Evolutionary conservation across 1,140 invertebrate species (phyloP).

Genomic region (Helicoverpa zea): DNA sequence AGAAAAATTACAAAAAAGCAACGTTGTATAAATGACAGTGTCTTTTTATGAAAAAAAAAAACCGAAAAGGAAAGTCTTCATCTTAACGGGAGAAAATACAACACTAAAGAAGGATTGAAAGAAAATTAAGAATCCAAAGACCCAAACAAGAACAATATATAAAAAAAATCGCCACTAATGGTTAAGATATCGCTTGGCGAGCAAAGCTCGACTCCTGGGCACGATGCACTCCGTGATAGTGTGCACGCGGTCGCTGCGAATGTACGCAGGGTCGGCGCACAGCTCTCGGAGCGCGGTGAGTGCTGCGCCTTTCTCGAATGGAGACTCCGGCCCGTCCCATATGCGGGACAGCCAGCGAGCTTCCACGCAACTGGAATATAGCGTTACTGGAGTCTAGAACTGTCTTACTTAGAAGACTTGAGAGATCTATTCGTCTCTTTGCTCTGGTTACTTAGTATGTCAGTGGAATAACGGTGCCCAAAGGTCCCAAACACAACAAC

Average conservation of each 20-base stretch:
- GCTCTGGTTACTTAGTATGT: not conserved
- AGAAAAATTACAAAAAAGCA: too few species aligned
- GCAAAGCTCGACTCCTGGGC: constrained; percentile 68
- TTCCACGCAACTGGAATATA: constrained; percentile 72
- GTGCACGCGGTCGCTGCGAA: constrained; percentile 73
- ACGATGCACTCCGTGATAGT: constrained; percentile 69
- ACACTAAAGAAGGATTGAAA: too few species aligned
- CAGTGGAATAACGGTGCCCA: too few species aligned
- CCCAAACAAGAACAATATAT: not conserved
- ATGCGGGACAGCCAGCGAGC: constrained; percentile 76
- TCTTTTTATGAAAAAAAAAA: too few species aligned
- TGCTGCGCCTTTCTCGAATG: constrained; percentile 56
- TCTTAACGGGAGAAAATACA: too few species aligned
- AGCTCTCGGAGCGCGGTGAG: constrained; percentile 61
- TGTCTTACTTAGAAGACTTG: not conserved
- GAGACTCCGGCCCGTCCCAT: constrained; percentile 61
- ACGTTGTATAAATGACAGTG: too few species aligned
- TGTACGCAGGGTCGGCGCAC: constrained; percentile 67
- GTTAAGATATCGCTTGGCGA: constrained; percentile 69
- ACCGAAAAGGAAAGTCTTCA: too few species aligned
- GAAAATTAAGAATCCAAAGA: not conserved
- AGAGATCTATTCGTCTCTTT: not conserved
- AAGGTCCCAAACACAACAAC: too few species aligned
- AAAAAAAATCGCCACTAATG: constrained; percentile 32
- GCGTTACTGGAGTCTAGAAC: not conserved